A percentile compares a stretch with the other conserved stretches of the same genome.
Evolutionary conservation across 2,888 invertebrate genomes (phyloP).

Genomic region (Pyrgus malvae): DNA sequence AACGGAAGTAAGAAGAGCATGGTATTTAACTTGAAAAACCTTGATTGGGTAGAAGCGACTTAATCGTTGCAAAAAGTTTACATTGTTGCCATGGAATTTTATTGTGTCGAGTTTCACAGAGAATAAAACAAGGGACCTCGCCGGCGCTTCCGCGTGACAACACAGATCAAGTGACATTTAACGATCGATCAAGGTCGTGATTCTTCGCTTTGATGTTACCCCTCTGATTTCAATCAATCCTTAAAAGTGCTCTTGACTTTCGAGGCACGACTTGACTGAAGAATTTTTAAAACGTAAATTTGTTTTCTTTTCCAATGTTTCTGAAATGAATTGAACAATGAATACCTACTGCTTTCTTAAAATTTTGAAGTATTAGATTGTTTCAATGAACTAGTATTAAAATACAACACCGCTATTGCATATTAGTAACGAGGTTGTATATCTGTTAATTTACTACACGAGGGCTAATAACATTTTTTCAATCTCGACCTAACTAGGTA

Average conservation of each 20-base stretch:
- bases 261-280: background rate
- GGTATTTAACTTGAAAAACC: background rate
- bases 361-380: too few species aligned
- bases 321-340: too few species aligned
- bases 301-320: background rate
- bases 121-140: conserved; percentile 61
- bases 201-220: conserved; percentile 26
- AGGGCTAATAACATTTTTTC: too few species aligned
- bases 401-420: too few species aligned
- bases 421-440: too few species aligned
- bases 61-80: conserved; percentile 52
- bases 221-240: conserved; percentile 24
- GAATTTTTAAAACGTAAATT: background rate
- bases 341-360: too few species aligned
- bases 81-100: conserved; percentile 57
- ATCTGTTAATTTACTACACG: too few species aligned
- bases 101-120: conserved; percentile 61
- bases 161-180: conserved; percentile 72
- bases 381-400: too few species aligned
- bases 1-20: conserved; percentile 1
- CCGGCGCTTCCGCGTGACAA: conserved; percentile 68
- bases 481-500: too few species aligned
- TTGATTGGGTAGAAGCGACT: conserved; percentile 7
- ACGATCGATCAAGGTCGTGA: conserved; percentile 66
- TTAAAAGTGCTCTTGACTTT: conserved; percentile 23